Evolutionary conservation across 1,140 invertebrate species (phyloP), one percentile per base, ranked within the genome.

Genomic region (Drosophila nikananu): DNA sequence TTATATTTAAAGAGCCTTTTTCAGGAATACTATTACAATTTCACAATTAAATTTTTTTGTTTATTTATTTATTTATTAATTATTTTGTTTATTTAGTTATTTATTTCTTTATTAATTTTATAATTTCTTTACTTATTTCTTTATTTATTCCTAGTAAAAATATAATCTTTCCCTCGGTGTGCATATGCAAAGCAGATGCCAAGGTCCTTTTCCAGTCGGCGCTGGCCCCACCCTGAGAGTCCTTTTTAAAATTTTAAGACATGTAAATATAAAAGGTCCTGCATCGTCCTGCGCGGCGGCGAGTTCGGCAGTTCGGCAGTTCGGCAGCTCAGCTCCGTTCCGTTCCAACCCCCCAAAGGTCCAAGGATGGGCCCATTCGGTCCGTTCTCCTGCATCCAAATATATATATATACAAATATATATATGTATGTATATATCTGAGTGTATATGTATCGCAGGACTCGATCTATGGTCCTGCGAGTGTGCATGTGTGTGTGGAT

Each of bases 241-340:
- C 76, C 82, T 80, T 86, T 86, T 86, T 80, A 84, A 91, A 92
- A 84, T 89, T 92, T 87, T 92, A 92, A 92, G 86, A 90, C 86
- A 92, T 91, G 91, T 89, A 92, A 91, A 87, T 92, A 84, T 90
- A 80, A 87, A 89, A 87, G 80, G 83, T 89, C 86, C 86, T 89
- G 84, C 83, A 83, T 64, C 84, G 83, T 86, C 83, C 82, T 79
- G 83, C 35, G 35, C 61, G 46, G n/a, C 54, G 37, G 63, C 78
- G 57, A 37, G 37, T 75, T 63, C 35, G 71, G 48, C 71, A 54
- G 72, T 55, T 42, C 41, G 67, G 63, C 77, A 73, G 37, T 75
- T 63, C 35, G 71, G 48, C 71, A 54, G 72, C 48, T 42, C 41
- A 73, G 42, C 44, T 71, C 46, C 35, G 21, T 55, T 76, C 59